Evolutionary conservation across 2,888 invertebrate genomes (phyloP), one percentile per base, ranked within the genome.

Genomic region (Hylaea fasciaria): DNA sequence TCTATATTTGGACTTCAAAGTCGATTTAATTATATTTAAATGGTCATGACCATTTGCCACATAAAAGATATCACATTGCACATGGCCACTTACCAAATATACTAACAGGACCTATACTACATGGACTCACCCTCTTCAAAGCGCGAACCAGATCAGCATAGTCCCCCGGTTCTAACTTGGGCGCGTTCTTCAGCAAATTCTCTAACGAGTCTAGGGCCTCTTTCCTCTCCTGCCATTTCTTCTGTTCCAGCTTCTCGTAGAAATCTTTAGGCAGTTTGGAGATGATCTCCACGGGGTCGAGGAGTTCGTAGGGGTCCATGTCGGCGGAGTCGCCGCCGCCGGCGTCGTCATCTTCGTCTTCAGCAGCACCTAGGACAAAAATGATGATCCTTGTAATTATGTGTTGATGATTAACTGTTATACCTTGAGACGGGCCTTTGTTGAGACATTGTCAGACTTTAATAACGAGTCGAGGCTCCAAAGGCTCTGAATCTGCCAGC

Each of bases 171-270:
- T 98, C 98, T 46, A 99, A 84, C 82, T 96, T 98, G 0, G 97
- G 98, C 58, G 95, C 94, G 79, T 94, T 94, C 72, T 96, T 95
- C 10, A 97, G 81, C 16, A 98, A 88, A 67, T 94, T 94, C 68
- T 98, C 97, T 11, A 99, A 83, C 0, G 93, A 93, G 72, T 99
- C 99, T 12, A 99, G 84, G 0, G 96, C 96, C 81, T 99, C 98
- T 81, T 98, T 98, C 29, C 99, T 93, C 58, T 99, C 97, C 80
- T 97, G 97, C 99, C 98, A 99, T 80, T 98, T 99, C 85, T 98
- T 98, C 0, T 97, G 97, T 76, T 99, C 98, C 3, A 97, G 83
- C 83, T 98, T 97, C 3, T 98, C 98, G 81, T 96, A 98, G 85
- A 99, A 99, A 85, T 99, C 98, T 88, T 98, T 97, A 0, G 99